phyloP scores from a whole-genome alignment of 1,140 invertebrate genomes.

The Drusus annulatus region DNA sequence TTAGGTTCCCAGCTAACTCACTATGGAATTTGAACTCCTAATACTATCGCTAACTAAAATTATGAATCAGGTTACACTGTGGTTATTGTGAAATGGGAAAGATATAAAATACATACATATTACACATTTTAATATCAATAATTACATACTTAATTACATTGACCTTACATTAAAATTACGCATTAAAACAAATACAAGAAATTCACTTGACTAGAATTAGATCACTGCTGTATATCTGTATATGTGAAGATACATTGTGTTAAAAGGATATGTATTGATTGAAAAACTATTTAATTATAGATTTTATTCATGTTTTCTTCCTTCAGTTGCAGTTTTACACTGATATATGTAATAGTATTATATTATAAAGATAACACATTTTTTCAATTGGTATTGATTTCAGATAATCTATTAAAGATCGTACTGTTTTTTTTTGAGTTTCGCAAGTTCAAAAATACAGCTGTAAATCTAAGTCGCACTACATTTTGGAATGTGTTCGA shows the following conservation, averaged over 20 bases:
- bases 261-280: not conserved
- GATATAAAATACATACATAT: not conserved
- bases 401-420: too few relatives aligned
- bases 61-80: slow-evolving; percentile 15
- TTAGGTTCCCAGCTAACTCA: too few relatives aligned
- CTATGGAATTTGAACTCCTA: slow-evolving; percentile 1
- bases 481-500: slow-evolving; percentile 38
- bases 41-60: not conserved
- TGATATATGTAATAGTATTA: too few relatives aligned
- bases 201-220: slow-evolving; percentile 12
- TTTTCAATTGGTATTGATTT: too few relatives aligned
- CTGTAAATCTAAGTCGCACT: slow-evolving; percentile 19
- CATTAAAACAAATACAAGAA: slow-evolving; percentile 18
- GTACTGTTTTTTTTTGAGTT: not conserved
- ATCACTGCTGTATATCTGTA: slow-evolving; percentile 21
- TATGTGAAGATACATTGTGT: slow-evolving; percentile 17
- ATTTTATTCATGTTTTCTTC: too few relatives aligned
- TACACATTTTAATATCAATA: slow-evolving; percentile 12
- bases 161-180: too few relatives aligned
- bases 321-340: too few relatives aligned
- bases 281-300: too few relatives aligned
- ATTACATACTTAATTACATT: not conserved
- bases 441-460: slow-evolving; percentile 30
- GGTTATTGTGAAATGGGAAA: slow-evolving; percentile 1
- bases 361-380: too few relatives aligned